Percentiles rank a stretch among this genome's conserved stretches.
These are phyloP conservation scores for Acrobasis repandana DNA, from an alignment of 2,888 invertebrate genomes.

Conservation along the genomic window DNA sequence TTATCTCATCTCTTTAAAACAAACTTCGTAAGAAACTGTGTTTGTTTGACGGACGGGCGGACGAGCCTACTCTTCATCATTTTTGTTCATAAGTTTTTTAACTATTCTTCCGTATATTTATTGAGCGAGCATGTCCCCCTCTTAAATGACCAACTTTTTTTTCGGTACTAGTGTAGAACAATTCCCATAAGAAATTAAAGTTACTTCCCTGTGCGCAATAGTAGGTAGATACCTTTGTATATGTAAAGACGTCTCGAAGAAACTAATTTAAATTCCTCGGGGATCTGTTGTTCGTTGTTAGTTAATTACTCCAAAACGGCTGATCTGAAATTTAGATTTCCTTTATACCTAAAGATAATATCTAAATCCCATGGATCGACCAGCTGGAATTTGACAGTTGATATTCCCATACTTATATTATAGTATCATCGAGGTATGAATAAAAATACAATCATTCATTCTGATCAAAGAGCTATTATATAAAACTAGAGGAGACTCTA, in stretches of 20 bases:
- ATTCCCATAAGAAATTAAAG: slow-evolving; percentile 12
- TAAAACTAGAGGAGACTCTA: no score
- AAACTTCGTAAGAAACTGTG: no score
- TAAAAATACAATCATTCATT: no score
- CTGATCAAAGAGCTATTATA: no score
- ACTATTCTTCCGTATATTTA: no score
- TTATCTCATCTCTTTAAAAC: no score
- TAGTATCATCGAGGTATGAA: not conserved
- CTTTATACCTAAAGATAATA: not conserved
- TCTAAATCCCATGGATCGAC: no score
- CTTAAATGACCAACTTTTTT: no score
- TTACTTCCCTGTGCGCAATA: slow-evolving; percentile 18
- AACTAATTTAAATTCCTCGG: slow-evolving; percentile 20
- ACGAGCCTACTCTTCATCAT: no score
- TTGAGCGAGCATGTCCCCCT: no score
- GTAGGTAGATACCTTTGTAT: not conserved
- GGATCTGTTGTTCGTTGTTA: slow-evolving; percentile 13
- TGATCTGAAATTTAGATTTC: slow-evolving; percentile 14
- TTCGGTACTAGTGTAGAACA: slow-evolving; percentile 11
- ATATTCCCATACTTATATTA: not conserved
- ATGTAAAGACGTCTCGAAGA: slow-evolving; percentile 16
- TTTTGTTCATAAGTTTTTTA: no score
- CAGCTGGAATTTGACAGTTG: not conserved
- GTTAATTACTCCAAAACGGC: slow-evolving; percentile 12
- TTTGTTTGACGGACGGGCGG: no score